These are phyloP conservation scores for Neogale vison DNA, from an alignment of 2,113 vertebrate species.

Conservation along the genomic window DNA sequence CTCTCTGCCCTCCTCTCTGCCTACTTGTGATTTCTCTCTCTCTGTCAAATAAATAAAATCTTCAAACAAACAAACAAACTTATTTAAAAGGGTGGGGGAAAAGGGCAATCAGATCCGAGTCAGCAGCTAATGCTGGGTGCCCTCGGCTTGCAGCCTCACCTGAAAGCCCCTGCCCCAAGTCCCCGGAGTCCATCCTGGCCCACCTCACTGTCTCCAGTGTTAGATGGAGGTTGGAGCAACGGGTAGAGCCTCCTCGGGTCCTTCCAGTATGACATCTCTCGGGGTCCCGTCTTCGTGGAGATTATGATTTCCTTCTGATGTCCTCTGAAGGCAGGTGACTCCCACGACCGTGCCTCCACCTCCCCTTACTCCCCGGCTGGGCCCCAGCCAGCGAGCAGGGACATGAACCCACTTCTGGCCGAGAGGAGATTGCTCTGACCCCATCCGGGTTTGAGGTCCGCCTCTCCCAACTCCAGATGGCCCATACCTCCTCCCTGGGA, in stretches of 20 bases:
- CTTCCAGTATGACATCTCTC: not conserved
- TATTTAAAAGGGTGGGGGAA: not conserved
- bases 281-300: not conserved
- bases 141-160: not conserved
- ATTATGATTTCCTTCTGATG: not conserved
- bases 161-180: fast-evolving
- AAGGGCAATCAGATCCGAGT: not conserved
- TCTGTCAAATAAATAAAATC: too few species aligned
- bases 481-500: not conserved
- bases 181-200: not conserved
- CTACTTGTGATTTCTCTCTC: too few species aligned
- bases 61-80: too few species aligned
- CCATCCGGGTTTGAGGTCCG: not conserved
- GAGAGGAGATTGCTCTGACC: not conserved
- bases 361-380: not conserved
- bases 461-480: not conserved
- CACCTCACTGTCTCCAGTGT: not conserved
- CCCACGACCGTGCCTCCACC: not conserved
- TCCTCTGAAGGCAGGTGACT: not conserved
- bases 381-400: not conserved
- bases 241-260: not conserved
- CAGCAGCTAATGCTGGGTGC: not conserved
- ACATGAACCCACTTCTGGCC: too few species aligned
- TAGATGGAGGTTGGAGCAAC: not conserved
- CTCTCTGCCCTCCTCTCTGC: too few species aligned